These are phyloP conservation scores for Heliconius sara DNA, from an alignment of 2,888 invertebrate species.

Conservation along the genomic window DNA sequence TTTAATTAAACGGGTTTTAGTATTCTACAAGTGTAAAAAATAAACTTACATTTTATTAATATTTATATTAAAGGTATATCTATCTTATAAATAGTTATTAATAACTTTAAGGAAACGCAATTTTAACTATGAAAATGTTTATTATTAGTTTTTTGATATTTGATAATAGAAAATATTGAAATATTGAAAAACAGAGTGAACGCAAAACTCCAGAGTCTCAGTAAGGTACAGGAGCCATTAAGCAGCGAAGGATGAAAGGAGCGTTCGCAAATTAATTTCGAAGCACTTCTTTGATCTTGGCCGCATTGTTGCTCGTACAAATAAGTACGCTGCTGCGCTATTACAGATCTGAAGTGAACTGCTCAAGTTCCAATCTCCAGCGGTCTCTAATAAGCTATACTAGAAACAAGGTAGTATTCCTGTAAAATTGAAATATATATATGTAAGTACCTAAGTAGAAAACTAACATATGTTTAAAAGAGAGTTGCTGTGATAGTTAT, in stretches of 20 bases:
- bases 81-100: not conserved
- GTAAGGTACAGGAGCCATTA: slow-evolving; percentile 28
- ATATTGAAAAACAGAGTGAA: slow-evolving; percentile 13
- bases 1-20: too few relatives aligned
- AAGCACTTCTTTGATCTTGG: slow-evolving; percentile 73
- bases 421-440: too few relatives aligned
- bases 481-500: too few relatives aligned
- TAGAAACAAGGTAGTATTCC: not conserved
- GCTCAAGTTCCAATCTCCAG: slow-evolving; percentile 24
- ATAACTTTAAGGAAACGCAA: not conserved
- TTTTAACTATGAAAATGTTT: not conserved
- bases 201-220: slow-evolving; percentile 24
- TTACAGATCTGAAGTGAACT: slow-evolving; percentile 25
- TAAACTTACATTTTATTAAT: not conserved
- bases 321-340: slow-evolving; percentile 59
- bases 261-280: slow-evolving; percentile 77
- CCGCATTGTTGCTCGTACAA: slow-evolving; percentile 72
- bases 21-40: too few relatives aligned
- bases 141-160: not conserved
- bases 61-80: not conserved
- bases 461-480: too few relatives aligned
- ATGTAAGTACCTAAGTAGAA: too few relatives aligned
- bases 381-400: slow-evolving; percentile 5
- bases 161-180: not conserved
- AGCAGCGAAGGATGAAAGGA: slow-evolving; percentile 55